Conservation (phyloP, 2,888 invertebrate species). For the Nephrotoma appendiculata region DNA sequence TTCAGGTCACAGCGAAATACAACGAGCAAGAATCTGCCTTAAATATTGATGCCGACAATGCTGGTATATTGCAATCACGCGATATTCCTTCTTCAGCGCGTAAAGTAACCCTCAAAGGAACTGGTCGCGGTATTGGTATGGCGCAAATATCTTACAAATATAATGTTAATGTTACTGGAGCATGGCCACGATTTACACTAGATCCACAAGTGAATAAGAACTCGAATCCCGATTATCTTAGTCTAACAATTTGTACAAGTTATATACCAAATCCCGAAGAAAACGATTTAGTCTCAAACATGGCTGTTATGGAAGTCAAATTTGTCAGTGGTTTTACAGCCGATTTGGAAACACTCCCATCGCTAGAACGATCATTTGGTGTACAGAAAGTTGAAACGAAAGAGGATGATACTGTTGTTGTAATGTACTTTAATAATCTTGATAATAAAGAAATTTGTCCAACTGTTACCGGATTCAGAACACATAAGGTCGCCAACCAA, state of each 20-base stretch:
- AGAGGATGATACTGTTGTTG: conserved; percentile 44
- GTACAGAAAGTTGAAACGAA: conserved; percentile 53
- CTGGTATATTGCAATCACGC: conserved; percentile 68
- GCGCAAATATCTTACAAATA: conserved; percentile 67
- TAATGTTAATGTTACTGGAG: conserved; percentile 73
- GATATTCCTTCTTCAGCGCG: conserved; percentile 40
- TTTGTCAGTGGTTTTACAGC: conserved; percentile 74
- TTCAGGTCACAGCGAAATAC: conserved; percentile 35
- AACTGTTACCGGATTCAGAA: conserved; percentile 68
- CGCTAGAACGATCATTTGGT: conserved; percentile 29
- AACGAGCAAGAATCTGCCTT: conserved; percentile 28
- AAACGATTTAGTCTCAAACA: conserved; percentile 54
- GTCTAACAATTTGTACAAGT: conserved; percentile 70
- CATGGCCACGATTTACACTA: conserved; percentile 73
- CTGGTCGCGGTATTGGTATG: conserved; percentile 65
- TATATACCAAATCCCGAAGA: conserved; percentile 25
- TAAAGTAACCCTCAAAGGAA: conserved; percentile 56
- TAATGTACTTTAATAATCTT: conserved; percentile 60
- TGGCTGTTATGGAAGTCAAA: conserved; percentile 81
- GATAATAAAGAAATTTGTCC: conserved; percentile 53
- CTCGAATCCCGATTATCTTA: conserved; percentile 57
- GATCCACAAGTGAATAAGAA: conserved; percentile 76
- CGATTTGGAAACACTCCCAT: conserved; percentile 57
- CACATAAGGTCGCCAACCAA: conserved; percentile 71
- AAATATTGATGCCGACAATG: conserved; percentile 57